Evolutionary conservation across 2,113 vertebrate species (phyloP).

Genomic region (Australoheros scitulus): DNA sequence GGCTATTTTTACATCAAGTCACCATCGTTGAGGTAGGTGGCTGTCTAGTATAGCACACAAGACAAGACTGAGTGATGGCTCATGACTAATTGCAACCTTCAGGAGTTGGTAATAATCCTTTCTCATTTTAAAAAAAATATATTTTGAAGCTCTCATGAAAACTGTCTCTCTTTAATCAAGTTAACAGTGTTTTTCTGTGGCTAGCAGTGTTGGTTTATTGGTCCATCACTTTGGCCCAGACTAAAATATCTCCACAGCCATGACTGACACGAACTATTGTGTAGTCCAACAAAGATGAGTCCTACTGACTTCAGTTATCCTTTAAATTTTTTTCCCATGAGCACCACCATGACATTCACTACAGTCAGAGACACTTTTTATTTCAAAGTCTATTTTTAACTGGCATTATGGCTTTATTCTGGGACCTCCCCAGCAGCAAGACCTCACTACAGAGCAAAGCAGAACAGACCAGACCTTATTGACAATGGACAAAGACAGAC

Average conservation of each 20-base stretch:
- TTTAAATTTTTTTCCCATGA: background rate
- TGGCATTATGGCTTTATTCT: background rate
- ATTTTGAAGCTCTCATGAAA: background rate
- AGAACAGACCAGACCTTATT: background rate
- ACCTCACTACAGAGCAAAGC: background rate
- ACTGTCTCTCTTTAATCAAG: background rate
- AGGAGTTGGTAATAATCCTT: background rate
- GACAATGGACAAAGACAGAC: background rate
- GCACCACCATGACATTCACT: background rate
- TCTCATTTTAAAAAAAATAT: background rate
- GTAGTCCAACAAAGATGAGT: background rate
- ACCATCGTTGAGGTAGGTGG: background rate
- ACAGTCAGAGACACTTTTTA: rapidly evolving
- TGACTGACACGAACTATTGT: background rate
- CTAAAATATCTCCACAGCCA: background rate
- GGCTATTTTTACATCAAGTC: constrained; percentile 34
- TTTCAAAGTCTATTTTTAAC: background rate
- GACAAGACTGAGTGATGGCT: constrained; percentile 21
- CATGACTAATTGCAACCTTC: constrained; percentile 3
- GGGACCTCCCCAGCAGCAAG: background rate
- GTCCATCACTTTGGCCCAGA: background rate
- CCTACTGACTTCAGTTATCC: background rate
- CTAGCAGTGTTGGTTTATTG: background rate
- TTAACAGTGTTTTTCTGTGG: background rate
- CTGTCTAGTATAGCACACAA: constrained; percentile 14